These are phyloP conservation scores for Panagrolaimus sp. DNA, from an alignment of 1,140 invertebrate species.

Conservation along the genomic window DNA sequence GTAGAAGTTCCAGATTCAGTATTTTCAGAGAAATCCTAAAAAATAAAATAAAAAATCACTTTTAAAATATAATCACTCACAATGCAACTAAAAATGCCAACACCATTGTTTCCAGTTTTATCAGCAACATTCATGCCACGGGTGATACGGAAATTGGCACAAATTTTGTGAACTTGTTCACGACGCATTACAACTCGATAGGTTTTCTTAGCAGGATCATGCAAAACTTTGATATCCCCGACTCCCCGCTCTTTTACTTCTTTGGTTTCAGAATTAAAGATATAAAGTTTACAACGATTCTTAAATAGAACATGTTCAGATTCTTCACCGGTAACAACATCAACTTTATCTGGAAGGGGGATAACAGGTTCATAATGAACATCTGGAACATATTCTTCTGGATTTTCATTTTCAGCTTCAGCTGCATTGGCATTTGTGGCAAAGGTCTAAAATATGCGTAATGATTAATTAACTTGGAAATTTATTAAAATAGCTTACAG, in stretches of 20 bases:
- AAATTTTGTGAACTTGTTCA: slow-evolving; percentile 63
- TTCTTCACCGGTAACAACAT: slow-evolving; percentile 79
- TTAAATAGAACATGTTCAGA: slow-evolving; percentile 72
- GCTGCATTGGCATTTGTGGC: not conserved
- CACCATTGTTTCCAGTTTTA: slow-evolving; percentile 5
- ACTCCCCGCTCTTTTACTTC: slow-evolving; percentile 64
- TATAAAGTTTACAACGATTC: slow-evolving; percentile 72
- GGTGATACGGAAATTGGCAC: slow-evolving; percentile 58
- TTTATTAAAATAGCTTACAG: too few species aligned
- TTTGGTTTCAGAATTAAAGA: slow-evolving; percentile 63
- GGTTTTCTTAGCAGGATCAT: slow-evolving; percentile 22
- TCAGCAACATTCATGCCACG: not conserved
- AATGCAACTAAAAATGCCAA: not conserved
- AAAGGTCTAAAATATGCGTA: too few species aligned
- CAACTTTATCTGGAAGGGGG: slow-evolving; percentile 75
- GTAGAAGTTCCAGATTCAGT: not conserved
- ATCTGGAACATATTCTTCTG: slow-evolving; percentile 21
- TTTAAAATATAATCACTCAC: not conserved
- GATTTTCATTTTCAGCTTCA: slow-evolving; percentile 17
- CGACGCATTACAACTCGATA: slow-evolving; percentile 61
- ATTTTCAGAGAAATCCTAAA: not conserved
- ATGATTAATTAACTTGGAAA: too few species aligned
- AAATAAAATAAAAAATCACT: not conserved
- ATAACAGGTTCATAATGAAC: slow-evolving; percentile 66
- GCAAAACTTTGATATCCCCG: slow-evolving; percentile 60